Percentiles rank a stretch among this genome's conserved stretches.
Conservation (phyloP, 2,888 invertebrate genomes). For the Eristalinus aeneus region DNA sequence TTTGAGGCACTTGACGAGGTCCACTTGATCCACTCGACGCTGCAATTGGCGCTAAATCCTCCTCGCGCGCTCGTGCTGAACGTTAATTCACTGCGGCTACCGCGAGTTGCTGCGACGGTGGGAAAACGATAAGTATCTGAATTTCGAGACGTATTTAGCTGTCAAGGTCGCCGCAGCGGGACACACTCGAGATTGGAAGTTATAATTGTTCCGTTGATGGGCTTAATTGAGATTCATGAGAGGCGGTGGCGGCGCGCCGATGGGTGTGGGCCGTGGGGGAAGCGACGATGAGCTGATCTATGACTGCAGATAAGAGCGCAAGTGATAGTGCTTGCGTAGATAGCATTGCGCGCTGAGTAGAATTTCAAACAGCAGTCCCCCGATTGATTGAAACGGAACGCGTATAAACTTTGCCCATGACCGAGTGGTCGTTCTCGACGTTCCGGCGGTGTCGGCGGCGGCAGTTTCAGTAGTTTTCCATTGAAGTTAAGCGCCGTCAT, state of each 20-base stretch:
- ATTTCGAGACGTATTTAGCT: slow-evolving; percentile 9
- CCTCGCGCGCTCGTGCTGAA: not conserved
- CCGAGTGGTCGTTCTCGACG: too few species aligned
- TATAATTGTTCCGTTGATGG: slow-evolving; percentile 9
- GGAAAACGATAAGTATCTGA: slow-evolving; percentile 10
- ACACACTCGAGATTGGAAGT: slow-evolving; percentile 10
- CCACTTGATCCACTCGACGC: not conserved
- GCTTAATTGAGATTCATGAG: slow-evolving; percentile 21
- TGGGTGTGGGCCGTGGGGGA: not conserved
- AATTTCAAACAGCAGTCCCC: not conserved
- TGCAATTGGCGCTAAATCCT: not conserved
- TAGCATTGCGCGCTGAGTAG: not conserved
- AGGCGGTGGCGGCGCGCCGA: not conserved
- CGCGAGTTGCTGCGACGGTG: not conserved
- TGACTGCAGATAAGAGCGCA: not conserved
- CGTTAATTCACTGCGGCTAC: slow-evolving; percentile 1
- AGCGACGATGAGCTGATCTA: not conserved
- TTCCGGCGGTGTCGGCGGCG: too few species aligned
- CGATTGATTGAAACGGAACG: not conserved
- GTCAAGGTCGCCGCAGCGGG: slow-evolving; percentile 13
- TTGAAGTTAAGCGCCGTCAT: not conserved
- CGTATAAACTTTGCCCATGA: not conserved
- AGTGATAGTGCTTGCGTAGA: not conserved
- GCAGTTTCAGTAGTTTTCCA: not conserved
- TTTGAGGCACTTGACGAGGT: not conserved